phyloP scores from a whole-genome alignment of 1,140 invertebrate genomes.

The Nasonia longicornis region DNA sequence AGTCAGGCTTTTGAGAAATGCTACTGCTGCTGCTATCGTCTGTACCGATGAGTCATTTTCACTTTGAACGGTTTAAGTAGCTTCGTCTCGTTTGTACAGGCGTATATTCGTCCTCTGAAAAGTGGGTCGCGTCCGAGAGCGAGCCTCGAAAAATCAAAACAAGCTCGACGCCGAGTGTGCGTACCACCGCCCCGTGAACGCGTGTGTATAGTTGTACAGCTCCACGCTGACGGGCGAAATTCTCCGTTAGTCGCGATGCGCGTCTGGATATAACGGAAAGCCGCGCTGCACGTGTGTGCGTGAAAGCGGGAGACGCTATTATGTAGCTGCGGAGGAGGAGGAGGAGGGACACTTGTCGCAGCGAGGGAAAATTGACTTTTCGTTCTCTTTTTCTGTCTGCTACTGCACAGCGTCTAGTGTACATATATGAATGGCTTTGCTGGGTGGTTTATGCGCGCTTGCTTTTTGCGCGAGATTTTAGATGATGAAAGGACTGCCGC shows the following conservation, averaged over 20 bases:
- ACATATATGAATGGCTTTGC: neutral
- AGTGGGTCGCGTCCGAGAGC: neutral
- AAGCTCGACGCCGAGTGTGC: neutral
- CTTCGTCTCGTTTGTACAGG: neutral
- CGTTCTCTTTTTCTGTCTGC: neutral
- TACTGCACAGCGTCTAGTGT: neutral
- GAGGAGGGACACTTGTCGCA: constrained; percentile 48
- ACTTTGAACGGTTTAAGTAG: neutral
- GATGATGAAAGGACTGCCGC: neutral
- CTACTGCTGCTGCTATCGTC: too few relatives aligned
- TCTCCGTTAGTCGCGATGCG: constrained; percentile 56
- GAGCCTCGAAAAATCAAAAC: neutral
- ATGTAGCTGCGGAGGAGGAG: neutral
- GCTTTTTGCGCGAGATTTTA: neutral
- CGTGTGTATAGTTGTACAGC: neutral
- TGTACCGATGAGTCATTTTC: too few relatives aligned
- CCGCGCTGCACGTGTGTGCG: constrained; percentile 28
- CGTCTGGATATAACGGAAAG: constrained; percentile 37
- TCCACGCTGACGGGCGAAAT: constrained; percentile 50
- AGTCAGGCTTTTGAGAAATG: too few relatives aligned
- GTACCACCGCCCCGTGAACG: neutral
- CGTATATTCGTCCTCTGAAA: neutral
- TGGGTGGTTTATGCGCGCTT: neutral
- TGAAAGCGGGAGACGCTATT: neutral
- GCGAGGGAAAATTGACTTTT: constrained; percentile 31